Conservation (phyloP, 2,113 vertebrate genomes). For the Caloenas nicobarica region DNA sequence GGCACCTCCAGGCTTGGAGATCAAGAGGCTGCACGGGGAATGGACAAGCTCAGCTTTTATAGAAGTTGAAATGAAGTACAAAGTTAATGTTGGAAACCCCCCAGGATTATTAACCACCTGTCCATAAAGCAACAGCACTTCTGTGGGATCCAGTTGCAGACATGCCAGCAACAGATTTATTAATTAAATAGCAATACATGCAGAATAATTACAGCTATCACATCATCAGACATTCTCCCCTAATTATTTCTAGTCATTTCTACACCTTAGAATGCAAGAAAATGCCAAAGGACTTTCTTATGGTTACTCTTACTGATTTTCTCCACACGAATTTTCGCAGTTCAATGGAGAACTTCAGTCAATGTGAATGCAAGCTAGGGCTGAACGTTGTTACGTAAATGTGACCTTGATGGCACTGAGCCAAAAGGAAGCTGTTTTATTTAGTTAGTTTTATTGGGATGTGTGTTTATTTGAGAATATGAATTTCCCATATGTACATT, state of each 20-base stretch:
- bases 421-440: background rate
- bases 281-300: background rate
- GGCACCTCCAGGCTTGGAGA: background rate
- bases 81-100: background rate
- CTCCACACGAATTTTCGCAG: background rate
- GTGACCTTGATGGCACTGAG: background rate
- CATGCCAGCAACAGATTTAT: background rate
- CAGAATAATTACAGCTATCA: constrained; percentile 19
- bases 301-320: background rate
- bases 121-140: background rate
- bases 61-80: background rate
- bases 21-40: background rate
- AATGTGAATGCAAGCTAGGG: accelerated
- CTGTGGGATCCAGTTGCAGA: background rate
- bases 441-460: background rate
- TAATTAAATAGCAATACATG: constrained; percentile 38
- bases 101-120: background rate
- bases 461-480: background rate
- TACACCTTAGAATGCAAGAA: background rate
- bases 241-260: background rate
- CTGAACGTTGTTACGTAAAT: background rate
- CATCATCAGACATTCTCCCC: background rate
- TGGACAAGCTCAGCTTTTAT: accelerated
- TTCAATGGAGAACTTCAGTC: background rate
- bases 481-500: background rate